Evolutionary conservation across 2,113 vertebrate species (phyloP), one percentile per base, ranked within the genome.

Genomic region (Entomyzon cyanotis): DNA sequence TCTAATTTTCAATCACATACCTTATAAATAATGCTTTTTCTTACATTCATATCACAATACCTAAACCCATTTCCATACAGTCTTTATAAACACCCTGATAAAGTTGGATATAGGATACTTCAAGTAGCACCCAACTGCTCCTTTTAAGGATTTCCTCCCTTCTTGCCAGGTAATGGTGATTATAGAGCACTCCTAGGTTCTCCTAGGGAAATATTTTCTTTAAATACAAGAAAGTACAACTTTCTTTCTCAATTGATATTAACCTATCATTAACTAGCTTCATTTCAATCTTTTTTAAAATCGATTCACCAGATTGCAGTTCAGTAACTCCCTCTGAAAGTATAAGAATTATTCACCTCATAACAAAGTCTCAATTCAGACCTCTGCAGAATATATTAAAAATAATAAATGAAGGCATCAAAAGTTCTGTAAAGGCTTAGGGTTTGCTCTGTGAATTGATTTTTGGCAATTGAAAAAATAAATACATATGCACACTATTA

Each of bases 381-480:
- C 41, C 68, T 77, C 79, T n/a, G 68, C 82, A 94, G 76, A 52
- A 37, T 44, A 70, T 73, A 93, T 95, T 86, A 85, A 89, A 95
- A 81, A 33, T 19, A 89, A 86, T 46, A 90, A 92, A 86, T 35
- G 63, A 92, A 94, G 42, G 86, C 64, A 93, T 59, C 68, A 50
- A 31, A 89, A 78, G 71, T 42, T 84, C 68, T 89, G 52, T 20
- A 74, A 92, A 94, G 47, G 52, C 69, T 76, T 47, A 44, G 39
- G 67, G 21, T 84, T 95, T 27, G 10, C 33, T 86, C 83, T 59
- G 35, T 39, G 30, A 88, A 89, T 65, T 65, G 49, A 47, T 74
- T 93, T 94, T 90, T 93, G 85, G 94, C 92, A 92, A 88, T 2
- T 74, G 76, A 42, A 87, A 94, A 96, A 84, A 84, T 76, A 87